These are phyloP conservation scores for Lanius ludovicianus DNA, from an alignment of 2,113 vertebrate species.

Conservation along the genomic window DNA sequence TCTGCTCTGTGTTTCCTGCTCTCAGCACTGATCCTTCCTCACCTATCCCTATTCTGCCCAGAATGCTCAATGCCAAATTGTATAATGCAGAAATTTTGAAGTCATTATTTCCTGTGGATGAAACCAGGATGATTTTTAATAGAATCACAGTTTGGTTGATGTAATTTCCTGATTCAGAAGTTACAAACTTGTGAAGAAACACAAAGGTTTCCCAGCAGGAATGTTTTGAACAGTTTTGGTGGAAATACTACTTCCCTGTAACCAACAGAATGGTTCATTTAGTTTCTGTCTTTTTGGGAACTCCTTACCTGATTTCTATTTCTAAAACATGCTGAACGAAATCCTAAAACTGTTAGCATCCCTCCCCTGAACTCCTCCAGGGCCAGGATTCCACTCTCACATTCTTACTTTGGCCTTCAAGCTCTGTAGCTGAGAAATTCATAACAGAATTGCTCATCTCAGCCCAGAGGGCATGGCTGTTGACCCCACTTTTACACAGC, in stretches of 20 bases:
- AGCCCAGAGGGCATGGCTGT: neutral
- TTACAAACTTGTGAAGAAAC: neutral
- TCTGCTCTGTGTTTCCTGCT: neutral
- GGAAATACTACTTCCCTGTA: neutral
- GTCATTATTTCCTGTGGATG: neutral
- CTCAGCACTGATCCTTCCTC: neutral
- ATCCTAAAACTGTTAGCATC: neutral
- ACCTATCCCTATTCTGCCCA: neutral
- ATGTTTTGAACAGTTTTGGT: neutral
- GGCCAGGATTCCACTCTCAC: neutral
- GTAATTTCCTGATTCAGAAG: neutral
- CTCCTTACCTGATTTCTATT: neutral
- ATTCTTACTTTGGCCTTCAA: neutral
- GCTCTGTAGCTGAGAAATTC: constrained; percentile 8
- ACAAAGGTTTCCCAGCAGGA: neutral
- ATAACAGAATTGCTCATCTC: neutral
- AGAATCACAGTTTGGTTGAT: neutral
- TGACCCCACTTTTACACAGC: neutral
- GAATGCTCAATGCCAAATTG: neutral
- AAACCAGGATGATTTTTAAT: neutral
- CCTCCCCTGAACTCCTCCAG: neutral
- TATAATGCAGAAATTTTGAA: neutral
- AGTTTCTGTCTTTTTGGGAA: neutral
- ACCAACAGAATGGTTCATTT: neutral
- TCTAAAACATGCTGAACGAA: neutral